phyloP scores from a whole-genome alignment of 2,888 invertebrate genomes.

The Fragum whitleyi region DNA sequence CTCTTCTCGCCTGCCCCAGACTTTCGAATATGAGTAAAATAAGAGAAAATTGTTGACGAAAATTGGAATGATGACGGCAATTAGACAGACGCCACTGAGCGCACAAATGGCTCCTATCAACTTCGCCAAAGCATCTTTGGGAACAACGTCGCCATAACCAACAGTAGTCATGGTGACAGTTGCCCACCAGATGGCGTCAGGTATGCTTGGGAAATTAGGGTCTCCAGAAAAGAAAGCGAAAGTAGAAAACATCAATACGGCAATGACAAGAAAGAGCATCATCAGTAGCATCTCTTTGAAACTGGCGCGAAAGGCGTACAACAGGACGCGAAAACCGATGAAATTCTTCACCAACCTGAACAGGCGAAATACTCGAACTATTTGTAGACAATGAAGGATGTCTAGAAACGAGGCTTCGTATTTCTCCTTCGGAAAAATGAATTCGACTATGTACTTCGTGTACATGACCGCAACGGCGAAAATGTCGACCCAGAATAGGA shows the following conservation, averaged over 20 bases:
- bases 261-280: slow-evolving; percentile 73
- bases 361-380: slow-evolving; percentile 75
- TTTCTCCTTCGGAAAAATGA: slow-evolving; percentile 61
- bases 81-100: slow-evolving; percentile 75
- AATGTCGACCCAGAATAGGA: slow-evolving; percentile 74
- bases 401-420: slow-evolving; percentile 70
- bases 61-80: slow-evolving; percentile 79
- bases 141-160: slow-evolving; percentile 80
- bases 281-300: slow-evolving; percentile 75
- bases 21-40: slow-evolving; percentile 71
- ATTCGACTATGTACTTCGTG: slow-evolving; percentile 67
- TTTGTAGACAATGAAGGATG: slow-evolving; percentile 71
- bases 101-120: slow-evolving; percentile 74
- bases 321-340: slow-evolving; percentile 76
- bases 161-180: slow-evolving; percentile 82
- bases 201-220: slow-evolving; percentile 73
- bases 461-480: slow-evolving; percentile 72
- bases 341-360: slow-evolving; percentile 75
- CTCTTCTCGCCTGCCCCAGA: slow-evolving; percentile 55
- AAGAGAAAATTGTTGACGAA: slow-evolving; percentile 81
- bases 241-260: slow-evolving; percentile 76
- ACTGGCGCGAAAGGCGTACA: slow-evolving; percentile 76
- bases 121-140: slow-evolving; percentile 67
- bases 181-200: slow-evolving; percentile 79
- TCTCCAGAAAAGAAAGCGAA: slow-evolving; percentile 76